Evolutionary conservation across 2,113 vertebrate genomes (phyloP).

Genomic region (Henicopernis longicauda): DNA sequence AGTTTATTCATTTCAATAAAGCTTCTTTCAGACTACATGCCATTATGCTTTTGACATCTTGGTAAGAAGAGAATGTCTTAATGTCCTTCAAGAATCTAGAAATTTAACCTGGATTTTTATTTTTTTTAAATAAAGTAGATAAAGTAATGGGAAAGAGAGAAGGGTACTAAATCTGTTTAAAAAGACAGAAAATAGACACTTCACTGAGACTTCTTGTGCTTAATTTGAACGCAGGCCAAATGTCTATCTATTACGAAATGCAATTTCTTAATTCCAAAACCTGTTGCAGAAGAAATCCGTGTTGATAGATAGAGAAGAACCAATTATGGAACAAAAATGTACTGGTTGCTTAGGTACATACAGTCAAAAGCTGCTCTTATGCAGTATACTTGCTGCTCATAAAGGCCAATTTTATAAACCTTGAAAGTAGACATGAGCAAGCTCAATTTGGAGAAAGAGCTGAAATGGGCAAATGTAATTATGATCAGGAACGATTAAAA

Average conservation of each 20-base stretch:
- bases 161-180: not conserved
- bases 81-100: not conserved
- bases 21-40: not conserved
- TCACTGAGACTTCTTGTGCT: not conserved
- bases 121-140: not conserved
- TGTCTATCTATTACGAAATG: not conserved
- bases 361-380: not conserved
- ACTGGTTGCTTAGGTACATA: not conserved
- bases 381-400: not conserved
- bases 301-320: not conserved
- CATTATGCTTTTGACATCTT: not conserved
- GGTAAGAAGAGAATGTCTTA: not conserved
- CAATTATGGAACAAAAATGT: not conserved
- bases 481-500: not conserved
- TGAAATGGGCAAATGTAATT: not conserved
- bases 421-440: not conserved
- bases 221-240: not conserved
- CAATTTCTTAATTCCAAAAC: not conserved
- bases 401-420: not conserved
- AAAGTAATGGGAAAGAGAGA: not conserved
- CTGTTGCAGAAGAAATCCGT: not conserved
- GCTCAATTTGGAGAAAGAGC: not conserved
- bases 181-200: not conserved
- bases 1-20: not conserved
- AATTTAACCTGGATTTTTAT: not conserved